Evolutionary conservation across 1,140 invertebrate genomes (phyloP), one percentile per base, ranked within the genome.

Genomic region (Marisa cornuarietis): DNA sequence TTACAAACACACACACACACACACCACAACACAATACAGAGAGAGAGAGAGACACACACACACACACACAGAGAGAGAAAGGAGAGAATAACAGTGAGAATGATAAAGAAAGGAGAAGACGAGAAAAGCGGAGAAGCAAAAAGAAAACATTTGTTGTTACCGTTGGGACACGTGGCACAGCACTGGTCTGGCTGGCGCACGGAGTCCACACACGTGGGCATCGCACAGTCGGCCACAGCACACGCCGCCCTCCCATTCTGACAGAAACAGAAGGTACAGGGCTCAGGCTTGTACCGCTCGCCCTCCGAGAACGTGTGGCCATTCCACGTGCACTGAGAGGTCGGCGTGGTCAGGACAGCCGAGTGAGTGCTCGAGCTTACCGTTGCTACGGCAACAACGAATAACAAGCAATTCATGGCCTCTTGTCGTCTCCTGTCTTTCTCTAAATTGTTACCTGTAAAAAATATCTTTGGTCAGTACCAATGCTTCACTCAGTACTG

Each of bases 181-280:
- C 78, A 79, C 62, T 79, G 71, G 71, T 73, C 49, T 16, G 78
- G 78, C 6, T 52, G 14, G 7, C 54, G 58, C 26, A 73, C 62
- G 16, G 10, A 42, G 71, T 79, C 78, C 14, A 73, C 78, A 58
- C 78, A 79, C 16, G 11, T 20, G 7, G 78, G 78, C 71, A 61
- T 71, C 13, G 18, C 26, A 24, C 78, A 79, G 62, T 65, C 78
- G 20, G 61, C 61, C 14, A 79, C 62, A 54, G 71, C 71, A 61
- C 78, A 79, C 71, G 51, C 51, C 52, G 71, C 22, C 49, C 31
- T 20, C 5, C 71, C 78, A n/a, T 31, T n/a, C 14, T 1, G 14
- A 63, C 78, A 79, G 31, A 72, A 24, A 31, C 78, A 79, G 58
- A 49, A 65, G n/a, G 69, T 66, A 62, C 78, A 79, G 26, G 78